phyloP scores from a whole-genome alignment of 1,140 invertebrate species.

The Eufriesea mexicana region DNA sequence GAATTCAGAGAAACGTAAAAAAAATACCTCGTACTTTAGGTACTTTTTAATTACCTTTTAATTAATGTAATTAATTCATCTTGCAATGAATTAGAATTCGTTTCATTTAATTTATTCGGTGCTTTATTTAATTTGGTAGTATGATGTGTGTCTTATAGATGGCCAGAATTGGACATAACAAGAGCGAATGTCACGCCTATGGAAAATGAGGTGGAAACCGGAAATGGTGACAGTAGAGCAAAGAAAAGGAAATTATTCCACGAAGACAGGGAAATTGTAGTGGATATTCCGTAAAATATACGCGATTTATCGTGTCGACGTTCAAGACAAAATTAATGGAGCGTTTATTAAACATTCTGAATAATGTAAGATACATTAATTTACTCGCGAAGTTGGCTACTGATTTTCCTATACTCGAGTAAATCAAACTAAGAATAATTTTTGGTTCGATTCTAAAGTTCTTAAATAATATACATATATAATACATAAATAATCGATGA shows the following conservation, averaged over 20 bases:
- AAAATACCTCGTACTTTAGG: not conserved
- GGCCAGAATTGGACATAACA: conserved; percentile 13
- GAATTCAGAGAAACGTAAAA: not conserved
- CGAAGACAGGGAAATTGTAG: conserved; percentile 3
- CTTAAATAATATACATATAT: not conserved
- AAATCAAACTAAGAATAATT: conserved; percentile 25
- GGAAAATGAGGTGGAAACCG: not conserved
- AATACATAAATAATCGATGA: not conserved
- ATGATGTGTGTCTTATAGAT: conserved; percentile 18
- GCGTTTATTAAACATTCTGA: not conserved
- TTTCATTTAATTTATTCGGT: too few species aligned
- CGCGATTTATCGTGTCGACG: not conserved
- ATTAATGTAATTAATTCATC: too few species aligned
- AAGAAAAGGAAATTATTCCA: conserved; percentile 63
- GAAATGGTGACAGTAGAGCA: not conserved
- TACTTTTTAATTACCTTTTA: not conserved
- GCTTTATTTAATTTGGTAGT: fast-evolving
- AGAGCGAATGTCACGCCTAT: not conserved
- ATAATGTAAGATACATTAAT: not conserved
- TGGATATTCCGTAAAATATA: conserved; percentile 38
- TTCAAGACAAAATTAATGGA: not conserved
- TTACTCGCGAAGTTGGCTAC: not conserved
- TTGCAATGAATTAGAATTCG: not conserved
- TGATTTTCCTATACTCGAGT: not conserved
- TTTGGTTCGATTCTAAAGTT: conserved; percentile 15